Evolutionary conservation across 1,140 invertebrate species (phyloP), one percentile per base, ranked within the genome.

Genomic region (Sarcophaga bullata): DNA sequence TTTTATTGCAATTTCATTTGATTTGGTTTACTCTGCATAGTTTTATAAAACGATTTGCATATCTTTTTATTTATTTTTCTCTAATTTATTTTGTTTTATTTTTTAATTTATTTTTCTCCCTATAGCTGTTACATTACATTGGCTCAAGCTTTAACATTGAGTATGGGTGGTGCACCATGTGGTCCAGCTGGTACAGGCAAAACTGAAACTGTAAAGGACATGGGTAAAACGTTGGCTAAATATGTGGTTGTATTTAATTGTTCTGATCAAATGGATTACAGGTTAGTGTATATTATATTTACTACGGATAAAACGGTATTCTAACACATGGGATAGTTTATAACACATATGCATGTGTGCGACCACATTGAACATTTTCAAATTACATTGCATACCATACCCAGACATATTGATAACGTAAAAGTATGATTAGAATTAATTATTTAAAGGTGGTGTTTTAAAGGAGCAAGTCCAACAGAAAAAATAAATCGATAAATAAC

Each of bases 221-320:
- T 99, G 98, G 98, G 97, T 3, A 97, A 98, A 91, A 98, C 97
- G 19, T 91, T 99, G 8, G 98, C 97, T 17, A 99, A 99, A 91
- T 99, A 98, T 89, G 97, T 99, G 3, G 97, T 99, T 0, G 97
- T 99, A 0, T 99, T 99, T 91, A 99, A 99, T 91, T 99, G 98
- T 87, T 98, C 97, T 6, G 98, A 99, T 92, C 97, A 99, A 92
- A 99, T 99, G 98, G 98, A 99, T 91, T 99, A 98, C 90, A 93
- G 97, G 92, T 96, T n/a, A 83, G 80, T 83, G 72, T 75, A 73
- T 37, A 4, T 37, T 37, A 4, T 37, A 37, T 37, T 37, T 37
- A 4, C 25, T 37, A 37, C 1, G 25, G 25, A 37, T 37, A 37
- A 37, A 37, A 37, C 25, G 25, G 25, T 37, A 37, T 52, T 52